Evolutionary conservation across 2,888 invertebrate species (phyloP).

Genomic region (Pseudanteris insignis): DNA sequence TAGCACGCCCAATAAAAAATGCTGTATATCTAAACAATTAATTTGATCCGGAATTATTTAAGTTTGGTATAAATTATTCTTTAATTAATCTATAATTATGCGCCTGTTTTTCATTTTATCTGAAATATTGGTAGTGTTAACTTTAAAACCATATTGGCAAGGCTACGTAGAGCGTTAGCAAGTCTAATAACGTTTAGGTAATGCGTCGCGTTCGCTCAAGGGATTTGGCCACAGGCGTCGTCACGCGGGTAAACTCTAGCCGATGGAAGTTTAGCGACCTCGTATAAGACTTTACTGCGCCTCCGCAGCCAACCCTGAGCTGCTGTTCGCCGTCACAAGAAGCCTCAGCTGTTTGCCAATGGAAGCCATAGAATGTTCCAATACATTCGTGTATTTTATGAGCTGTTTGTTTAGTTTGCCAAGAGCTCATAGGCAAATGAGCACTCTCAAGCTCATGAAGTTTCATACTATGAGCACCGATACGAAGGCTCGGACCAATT

Average conservation of each 20-base stretch:
- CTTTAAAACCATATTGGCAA: too few species aligned
- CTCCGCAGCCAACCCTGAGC: slow-evolving; percentile 33
- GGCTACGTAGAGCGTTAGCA: slow-evolving; percentile 3
- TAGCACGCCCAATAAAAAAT: too few species aligned
- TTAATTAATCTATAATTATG: too few species aligned
- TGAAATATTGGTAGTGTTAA: too few species aligned
- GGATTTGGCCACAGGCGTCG: slow-evolving; percentile 29
- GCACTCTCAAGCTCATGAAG: too few species aligned
- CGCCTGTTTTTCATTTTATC: too few species aligned
- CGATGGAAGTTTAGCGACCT: slow-evolving; percentile 43
- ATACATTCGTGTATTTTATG: slow-evolving; percentile 16
- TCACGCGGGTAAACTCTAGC: not conserved
- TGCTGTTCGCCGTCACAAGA: slow-evolving; percentile 38
- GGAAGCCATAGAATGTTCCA: slow-evolving; percentile 47
- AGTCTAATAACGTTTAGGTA: slow-evolving; percentile 16
- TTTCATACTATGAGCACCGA: too few species aligned
- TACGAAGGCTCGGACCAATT: too few species aligned
- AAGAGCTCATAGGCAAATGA: slow-evolving; percentile 12
- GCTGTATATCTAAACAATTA: too few species aligned
- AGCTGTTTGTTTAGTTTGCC: slow-evolving; percentile 13
- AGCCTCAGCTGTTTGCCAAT: slow-evolving; percentile 53
- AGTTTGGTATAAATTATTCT: too few species aligned
- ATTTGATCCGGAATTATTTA: too few species aligned
- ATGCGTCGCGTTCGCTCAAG: slow-evolving; percentile 16
- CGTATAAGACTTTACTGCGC: slow-evolving; percentile 28